phyloP scores from a whole-genome alignment of 2,113 vertebrate genomes.

The Heterotis niloticus region DNA sequence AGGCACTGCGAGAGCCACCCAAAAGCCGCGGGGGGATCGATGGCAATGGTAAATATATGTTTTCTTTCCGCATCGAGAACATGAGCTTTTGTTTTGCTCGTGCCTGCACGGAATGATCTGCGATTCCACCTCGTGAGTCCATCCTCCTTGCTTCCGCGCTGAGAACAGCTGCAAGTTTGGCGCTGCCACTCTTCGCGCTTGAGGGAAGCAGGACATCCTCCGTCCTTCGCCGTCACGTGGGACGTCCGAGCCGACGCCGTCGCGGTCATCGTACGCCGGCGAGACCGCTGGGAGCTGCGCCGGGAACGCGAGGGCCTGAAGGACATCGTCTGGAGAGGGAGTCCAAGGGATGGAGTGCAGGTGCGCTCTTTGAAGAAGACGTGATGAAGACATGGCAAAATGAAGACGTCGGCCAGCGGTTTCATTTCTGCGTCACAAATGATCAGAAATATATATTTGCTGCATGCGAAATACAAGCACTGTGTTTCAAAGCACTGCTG shows the following conservation, averaged over 20 bases:
- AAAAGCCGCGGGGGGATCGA: constrained; percentile 12
- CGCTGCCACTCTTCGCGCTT: background rate
- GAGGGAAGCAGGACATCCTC: background rate
- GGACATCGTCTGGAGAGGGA: too few species aligned
- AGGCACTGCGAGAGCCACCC: constrained; percentile 8
- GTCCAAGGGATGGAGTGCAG: too few species aligned
- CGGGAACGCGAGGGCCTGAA: too few species aligned
- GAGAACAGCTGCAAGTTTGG: background rate
- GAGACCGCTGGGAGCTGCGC: too few species aligned
- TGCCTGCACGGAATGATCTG: background rate
- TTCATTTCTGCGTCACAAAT: too few species aligned
- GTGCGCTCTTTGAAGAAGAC: too few species aligned
- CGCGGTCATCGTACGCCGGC: too few species aligned
- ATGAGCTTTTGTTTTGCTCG: background rate
- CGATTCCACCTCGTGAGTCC: background rate
- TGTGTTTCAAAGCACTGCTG: too few species aligned
- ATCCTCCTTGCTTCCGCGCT: background rate
- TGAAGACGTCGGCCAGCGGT: too few species aligned
- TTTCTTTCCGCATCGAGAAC: background rate
- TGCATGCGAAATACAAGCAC: too few species aligned
- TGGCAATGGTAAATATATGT: constrained; percentile 11
- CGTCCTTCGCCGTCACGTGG: background rate
- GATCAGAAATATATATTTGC: too few species aligned
- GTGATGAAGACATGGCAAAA: too few species aligned
- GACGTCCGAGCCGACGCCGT: background rate